Conservation (phyloP, 2,113 vertebrate species). For the Hippocampus guttulatus region DNA sequence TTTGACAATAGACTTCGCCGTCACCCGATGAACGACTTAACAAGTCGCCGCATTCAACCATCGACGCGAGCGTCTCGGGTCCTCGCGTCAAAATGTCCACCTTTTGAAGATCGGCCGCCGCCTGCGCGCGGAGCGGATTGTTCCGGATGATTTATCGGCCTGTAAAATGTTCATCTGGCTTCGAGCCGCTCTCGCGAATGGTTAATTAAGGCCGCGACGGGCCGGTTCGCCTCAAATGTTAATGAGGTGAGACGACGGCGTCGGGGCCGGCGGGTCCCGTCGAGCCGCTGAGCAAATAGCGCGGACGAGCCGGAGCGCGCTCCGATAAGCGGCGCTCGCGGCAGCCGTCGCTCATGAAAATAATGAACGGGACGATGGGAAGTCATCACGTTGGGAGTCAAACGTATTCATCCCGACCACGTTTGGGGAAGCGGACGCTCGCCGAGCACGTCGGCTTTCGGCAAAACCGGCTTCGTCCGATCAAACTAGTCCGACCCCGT, state of each 20-base stretch:
- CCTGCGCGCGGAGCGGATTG: slow-evolving; percentile 31
- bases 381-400: slow-evolving; percentile 21
- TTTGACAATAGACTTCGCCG: not conserved
- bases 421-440: not conserved
- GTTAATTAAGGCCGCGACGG: slow-evolving; percentile 67
- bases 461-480: too few species aligned
- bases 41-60: slow-evolving; percentile 21
- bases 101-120: slow-evolving; percentile 1
- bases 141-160: slow-evolving; percentile 65
- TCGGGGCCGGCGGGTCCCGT: slow-evolving; percentile 50
- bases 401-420: not conserved
- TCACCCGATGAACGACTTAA: slow-evolving; percentile 26
- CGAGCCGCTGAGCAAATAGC: slow-evolving; percentile 62
- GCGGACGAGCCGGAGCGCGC: too few species aligned
- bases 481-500: too few species aligned
- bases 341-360: slow-evolving; percentile 34
- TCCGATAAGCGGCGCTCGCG: slow-evolving; percentile 39
- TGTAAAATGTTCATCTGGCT: slow-evolving; percentile 76
- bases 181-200: slow-evolving; percentile 71
- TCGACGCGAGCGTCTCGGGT: slow-evolving; percentile 14
- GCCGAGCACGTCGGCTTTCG: too few species aligned
- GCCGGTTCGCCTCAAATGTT: slow-evolving; percentile 75
- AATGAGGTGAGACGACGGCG: slow-evolving; percentile 69
- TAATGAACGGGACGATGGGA: slow-evolving; percentile 47
- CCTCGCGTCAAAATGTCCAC: not conserved